Evolutionary conservation across 2,888 invertebrate genomes (phyloP).

Genomic region (Morpho deidamia): DNA sequence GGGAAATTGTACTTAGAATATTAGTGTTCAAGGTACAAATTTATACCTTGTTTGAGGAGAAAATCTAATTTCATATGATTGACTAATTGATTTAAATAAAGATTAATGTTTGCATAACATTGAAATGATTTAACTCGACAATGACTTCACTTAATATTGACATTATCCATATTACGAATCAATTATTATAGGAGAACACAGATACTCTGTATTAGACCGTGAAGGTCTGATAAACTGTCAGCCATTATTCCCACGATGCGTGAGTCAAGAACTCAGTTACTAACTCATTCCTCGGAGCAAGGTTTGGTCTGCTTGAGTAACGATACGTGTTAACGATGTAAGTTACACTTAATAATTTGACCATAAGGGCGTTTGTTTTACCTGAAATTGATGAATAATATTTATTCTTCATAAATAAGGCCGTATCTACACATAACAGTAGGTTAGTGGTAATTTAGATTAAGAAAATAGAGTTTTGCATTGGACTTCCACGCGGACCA

Average conservation of each 20-base stretch:
- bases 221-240: constrained; percentile 31
- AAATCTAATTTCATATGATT: too few relatives aligned
- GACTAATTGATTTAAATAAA: too few relatives aligned
- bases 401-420: neutral
- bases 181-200: constrained; percentile 7
- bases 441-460: neutral
- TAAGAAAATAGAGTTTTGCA: too few relatives aligned
- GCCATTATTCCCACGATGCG: constrained; percentile 50
- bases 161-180: neutral
- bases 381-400: neutral
- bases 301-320: constrained; percentile 50
- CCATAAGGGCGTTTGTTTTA: constrained; percentile 39
- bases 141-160: too few relatives aligned
- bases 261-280: constrained; percentile 45
- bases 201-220: constrained; percentile 7
- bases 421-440: neutral
- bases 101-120: too few relatives aligned
- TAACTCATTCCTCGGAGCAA: constrained; percentile 42
- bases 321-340: constrained; percentile 58
- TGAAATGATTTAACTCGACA: too few relatives aligned
- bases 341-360: constrained; percentile 19
- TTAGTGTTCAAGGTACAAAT: too few relatives aligned
- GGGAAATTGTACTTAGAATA: too few relatives aligned
- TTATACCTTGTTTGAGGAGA: too few relatives aligned
- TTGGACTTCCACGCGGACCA: too few relatives aligned